These are phyloP conservation scores for Scaptodrosophila latifasciaeformis DNA, from an alignment of 2,888 invertebrate genomes.

Conservation along the genomic window DNA sequence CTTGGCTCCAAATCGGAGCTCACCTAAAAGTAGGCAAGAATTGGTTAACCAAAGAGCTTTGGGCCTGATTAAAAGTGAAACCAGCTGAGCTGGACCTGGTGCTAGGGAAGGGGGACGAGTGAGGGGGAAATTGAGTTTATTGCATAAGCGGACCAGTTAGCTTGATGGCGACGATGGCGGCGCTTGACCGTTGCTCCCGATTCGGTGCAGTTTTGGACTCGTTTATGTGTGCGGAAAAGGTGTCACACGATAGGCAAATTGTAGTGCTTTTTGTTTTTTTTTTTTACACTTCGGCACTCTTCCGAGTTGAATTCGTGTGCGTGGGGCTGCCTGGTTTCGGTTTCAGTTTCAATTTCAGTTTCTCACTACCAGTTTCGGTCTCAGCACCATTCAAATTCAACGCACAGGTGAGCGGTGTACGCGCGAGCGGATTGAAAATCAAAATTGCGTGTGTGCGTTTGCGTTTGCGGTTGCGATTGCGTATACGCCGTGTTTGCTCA, in stretches of 20 bases:
- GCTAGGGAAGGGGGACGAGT: slow-evolving; percentile 16
- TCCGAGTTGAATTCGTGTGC: slow-evolving; percentile 42
- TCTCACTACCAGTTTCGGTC: slow-evolving; percentile 9
- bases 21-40: slow-evolving; percentile 28
- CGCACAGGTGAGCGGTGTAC: slow-evolving; percentile 63
- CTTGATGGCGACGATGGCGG: too few species aligned
- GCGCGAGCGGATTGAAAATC: slow-evolving; percentile 45
- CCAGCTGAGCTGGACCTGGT: slow-evolving; percentile 29
- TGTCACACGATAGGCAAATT: slow-evolving; percentile 20
- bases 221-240: slow-evolving; percentile 48
- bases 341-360: slow-evolving; percentile 21
- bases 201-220: slow-evolving; percentile 63
- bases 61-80: slow-evolving; percentile 65
- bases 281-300: slow-evolving; percentile 60
- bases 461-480: slow-evolving; percentile 35
- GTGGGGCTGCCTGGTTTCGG: slow-evolving; percentile 24
- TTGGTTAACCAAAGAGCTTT: not conserved
- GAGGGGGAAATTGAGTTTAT: slow-evolving; percentile 40
- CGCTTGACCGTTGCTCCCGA: slow-evolving; percentile 52
- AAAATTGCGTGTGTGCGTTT: slow-evolving; percentile 25
- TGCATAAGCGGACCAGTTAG: slow-evolving; percentile 53
- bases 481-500: slow-evolving; percentile 40
- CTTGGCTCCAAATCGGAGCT: not conserved
- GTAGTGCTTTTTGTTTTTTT: slow-evolving; percentile 6
- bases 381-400: slow-evolving; percentile 53